Evolutionary conservation across 2,888 invertebrate species (phyloP), one percentile per base, ranked within the genome.

Genomic region (Cosmia trapezina): DNA sequence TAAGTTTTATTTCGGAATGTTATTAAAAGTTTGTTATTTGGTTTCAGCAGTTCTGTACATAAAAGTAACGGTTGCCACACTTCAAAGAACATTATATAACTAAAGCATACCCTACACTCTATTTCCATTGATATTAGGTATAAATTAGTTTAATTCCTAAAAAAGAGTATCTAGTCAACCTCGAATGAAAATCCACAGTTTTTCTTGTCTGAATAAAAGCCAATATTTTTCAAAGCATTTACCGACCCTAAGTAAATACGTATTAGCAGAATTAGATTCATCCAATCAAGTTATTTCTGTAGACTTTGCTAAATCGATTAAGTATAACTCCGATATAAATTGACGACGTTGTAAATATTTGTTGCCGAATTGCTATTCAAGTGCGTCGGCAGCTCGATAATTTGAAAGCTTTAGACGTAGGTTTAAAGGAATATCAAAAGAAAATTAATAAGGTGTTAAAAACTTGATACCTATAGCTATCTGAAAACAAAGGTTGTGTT

Each of bases 301-400:
- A 54, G 43, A 78, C 49, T 56, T 76, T 56, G 51, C 54, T 41
- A 41, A 78, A 78, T 78, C 51, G 33, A 77, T 78, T 62, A 28
- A 28, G 28, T 28, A 73, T 8, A 57, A 49, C 61, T 77, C 5
- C 33, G 37, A 73, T 41, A 73, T 62, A 66, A 73, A 63, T 78
- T 57, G 11, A 45, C 33, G 54, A 28, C 43, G 43, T 76, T 63
- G 9, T 43, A 28, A 28, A 28, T 28, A 43, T 70, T 63, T 62
- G 63, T 49, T 37, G n/a, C 17, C 9, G 33, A 54, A 49, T 72
- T 53, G 45, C 19, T 57, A 17, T 72, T 65, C 45, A 57, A 53
- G 33, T 56, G 22, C 11, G 64, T 65, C 65, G 72, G 33, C 22
- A 22, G 12, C 0, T 45, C 19, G 17, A 47, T 65, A 0, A 17